These are phyloP conservation scores for Eledona agricola DNA, from an alignment of 2,888 invertebrate genomes.

Conservation along the genomic window DNA sequence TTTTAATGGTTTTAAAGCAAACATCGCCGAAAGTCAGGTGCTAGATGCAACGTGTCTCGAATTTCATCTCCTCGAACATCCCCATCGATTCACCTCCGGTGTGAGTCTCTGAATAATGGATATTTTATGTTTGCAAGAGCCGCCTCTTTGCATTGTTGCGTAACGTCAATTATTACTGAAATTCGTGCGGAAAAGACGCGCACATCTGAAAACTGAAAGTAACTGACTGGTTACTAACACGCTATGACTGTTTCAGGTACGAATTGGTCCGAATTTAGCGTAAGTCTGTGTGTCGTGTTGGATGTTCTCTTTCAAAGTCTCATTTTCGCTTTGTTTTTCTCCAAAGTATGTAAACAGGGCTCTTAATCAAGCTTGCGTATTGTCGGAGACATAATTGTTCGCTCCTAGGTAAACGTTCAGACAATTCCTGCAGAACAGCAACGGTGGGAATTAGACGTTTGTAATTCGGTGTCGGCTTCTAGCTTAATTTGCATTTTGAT, in stretches of 20 bases:
- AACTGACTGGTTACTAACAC: too few relatives aligned
- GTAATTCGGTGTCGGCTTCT: conserved; percentile 4
- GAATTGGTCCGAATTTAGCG: too few relatives aligned
- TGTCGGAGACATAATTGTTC: background rate
- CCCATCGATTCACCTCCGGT: conserved; percentile 28
- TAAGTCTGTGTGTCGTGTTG: too few relatives aligned
- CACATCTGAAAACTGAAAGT: background rate
- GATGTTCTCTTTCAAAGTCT: background rate
- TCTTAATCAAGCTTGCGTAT: background rate
- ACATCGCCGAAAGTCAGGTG: too few relatives aligned
- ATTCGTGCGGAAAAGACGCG: background rate
- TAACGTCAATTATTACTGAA: conserved; percentile 22
- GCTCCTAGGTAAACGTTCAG: too few relatives aligned
- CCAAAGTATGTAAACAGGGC: background rate
- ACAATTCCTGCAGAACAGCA: too few relatives aligned
- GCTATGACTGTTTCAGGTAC: too few relatives aligned
- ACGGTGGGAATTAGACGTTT: too few relatives aligned
- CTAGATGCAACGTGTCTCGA: conserved; percentile 16
- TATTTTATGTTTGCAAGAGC: conserved; percentile 37
- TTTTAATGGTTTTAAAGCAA: too few relatives aligned
- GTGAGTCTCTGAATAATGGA: conserved; percentile 36
- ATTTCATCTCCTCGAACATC: conserved; percentile 12
- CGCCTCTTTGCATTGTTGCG: conserved; percentile 27
- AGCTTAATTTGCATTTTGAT: conserved; percentile 11
- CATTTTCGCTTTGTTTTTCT: background rate